These are phyloP conservation scores for Atta cephalotes DNA, from an alignment of 1,140 invertebrate genomes.

Conservation along the genomic window DNA sequence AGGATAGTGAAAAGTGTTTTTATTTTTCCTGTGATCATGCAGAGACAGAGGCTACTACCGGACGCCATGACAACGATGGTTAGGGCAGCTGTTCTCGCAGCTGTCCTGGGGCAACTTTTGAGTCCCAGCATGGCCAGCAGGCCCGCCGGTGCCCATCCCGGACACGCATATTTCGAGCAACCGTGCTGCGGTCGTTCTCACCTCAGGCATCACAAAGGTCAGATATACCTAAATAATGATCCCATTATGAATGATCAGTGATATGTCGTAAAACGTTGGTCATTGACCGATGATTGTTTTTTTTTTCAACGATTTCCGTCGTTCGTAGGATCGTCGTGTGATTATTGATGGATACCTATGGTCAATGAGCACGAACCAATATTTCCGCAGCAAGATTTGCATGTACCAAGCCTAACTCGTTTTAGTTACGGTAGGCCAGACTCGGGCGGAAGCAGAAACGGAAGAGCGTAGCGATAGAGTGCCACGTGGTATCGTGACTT, in stretches of 20 bases:
- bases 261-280: neutral
- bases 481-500: slow-evolving; percentile 57
- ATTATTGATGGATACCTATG: neutral
- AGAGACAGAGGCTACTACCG: slow-evolving; percentile 75
- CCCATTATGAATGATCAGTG: neutral
- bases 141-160: slow-evolving; percentile 83
- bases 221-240: slow-evolving; percentile 16
- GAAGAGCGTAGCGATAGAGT: slow-evolving; percentile 30
- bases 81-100: slow-evolving; percentile 84
- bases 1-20: slow-evolving; percentile 5
- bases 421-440: slow-evolving; percentile 35
- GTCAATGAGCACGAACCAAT: neutral
- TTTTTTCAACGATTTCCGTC: neutral
- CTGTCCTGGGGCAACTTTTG: slow-evolving; percentile 82
- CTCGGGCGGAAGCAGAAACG: slow-evolving; percentile 52
- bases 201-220: slow-evolving; percentile 86
- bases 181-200: slow-evolving; percentile 85
- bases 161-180: slow-evolving; percentile 86
- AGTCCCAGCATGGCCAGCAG: slow-evolving; percentile 79
- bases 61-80: slow-evolving; percentile 79
- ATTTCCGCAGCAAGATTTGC: neutral
- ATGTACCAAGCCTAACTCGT: neutral
- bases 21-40: slow-evolving; percentile 70
- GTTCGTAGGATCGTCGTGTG: neutral
- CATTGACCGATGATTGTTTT: neutral